A percentile compares a stretch with the other conserved stretches of the same genome.
Evolutionary conservation across 1,140 invertebrate species (phyloP).

Genomic region (Helicoverpa zea): DNA sequence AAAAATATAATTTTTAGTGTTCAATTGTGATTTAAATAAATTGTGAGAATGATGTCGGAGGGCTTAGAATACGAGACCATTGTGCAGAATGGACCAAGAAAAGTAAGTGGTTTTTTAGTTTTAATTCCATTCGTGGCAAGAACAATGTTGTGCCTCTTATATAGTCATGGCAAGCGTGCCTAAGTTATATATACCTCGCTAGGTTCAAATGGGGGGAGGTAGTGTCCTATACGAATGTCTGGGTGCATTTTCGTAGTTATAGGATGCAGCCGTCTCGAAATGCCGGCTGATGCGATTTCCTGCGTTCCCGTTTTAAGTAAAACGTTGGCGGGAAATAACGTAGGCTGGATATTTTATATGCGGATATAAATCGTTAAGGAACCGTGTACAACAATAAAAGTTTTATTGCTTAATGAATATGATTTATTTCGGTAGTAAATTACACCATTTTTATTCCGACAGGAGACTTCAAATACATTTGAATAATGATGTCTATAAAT

Average conservation of each 20-base stretch:
- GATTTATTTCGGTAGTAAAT: slow-evolving; percentile 32
- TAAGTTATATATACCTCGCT: slow-evolving; percentile 58
- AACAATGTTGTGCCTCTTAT: slow-evolving; percentile 53
- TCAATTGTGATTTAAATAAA: slow-evolving; percentile 63
- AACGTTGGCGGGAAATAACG: slow-evolving; percentile 57
- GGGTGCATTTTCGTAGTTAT: slow-evolving; percentile 77
- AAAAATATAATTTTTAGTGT: slow-evolving; percentile 57
- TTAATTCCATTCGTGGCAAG: slow-evolving; percentile 44
- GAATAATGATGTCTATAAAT: not conserved
- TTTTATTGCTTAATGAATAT: slow-evolving; percentile 42
- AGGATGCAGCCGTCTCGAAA: slow-evolving; percentile 65
- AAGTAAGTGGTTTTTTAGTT: slow-evolving; percentile 78
- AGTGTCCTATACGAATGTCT: slow-evolving; percentile 78
- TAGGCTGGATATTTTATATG: slow-evolving; percentile 32
- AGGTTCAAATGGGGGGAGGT: slow-evolving; percentile 65
- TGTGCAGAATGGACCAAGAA: slow-evolving; percentile 87
- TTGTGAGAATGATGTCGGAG: slow-evolving; percentile 84
- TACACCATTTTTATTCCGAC: not conserved
- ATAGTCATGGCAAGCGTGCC: slow-evolving; percentile 58
- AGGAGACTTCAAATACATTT: not conserved
- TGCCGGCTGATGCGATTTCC: slow-evolving; percentile 71
- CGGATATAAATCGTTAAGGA: slow-evolving; percentile 44
- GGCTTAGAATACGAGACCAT: slow-evolving; percentile 87
- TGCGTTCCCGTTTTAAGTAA: slow-evolving; percentile 55
- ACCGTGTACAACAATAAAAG: slow-evolving; percentile 36